phyloP scores from a whole-genome alignment of 2,797 vertebrate species.

The Sebastes steindachneri region DNA sequence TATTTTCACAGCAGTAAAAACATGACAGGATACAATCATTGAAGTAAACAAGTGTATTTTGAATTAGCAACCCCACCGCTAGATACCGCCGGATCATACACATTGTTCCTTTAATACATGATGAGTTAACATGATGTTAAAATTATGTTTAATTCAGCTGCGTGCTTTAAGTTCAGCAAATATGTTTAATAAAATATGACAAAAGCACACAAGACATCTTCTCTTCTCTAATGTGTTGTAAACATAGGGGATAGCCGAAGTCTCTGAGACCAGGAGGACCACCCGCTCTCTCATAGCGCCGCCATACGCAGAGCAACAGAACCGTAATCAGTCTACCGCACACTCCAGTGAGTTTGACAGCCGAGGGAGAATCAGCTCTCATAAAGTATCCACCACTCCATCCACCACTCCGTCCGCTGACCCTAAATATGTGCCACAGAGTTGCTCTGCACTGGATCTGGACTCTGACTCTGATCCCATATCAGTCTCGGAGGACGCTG shows the following conservation, averaged over 20 bases:
- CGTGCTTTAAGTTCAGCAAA: not conserved
- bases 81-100: too few relatives aligned
- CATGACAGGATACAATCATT: not conserved
- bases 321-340: conserved; percentile 30
- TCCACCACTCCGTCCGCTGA: conserved; percentile 33
- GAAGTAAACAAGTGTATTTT: not conserved
- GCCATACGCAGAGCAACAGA: conserved; percentile 32
- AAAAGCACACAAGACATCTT: not conserved
- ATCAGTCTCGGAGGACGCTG: conserved; percentile 59
- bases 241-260: conserved; percentile 58
- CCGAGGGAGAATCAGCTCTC: conserved; percentile 19
- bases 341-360: conserved; percentile 33
- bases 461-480: conserved; percentile 74
- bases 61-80: not conserved
- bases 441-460: conserved; percentile 50
- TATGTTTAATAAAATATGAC: not conserved
- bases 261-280: conserved; percentile 43
- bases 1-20: not conserved
- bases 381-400: conserved; percentile 10
- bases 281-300: conserved; percentile 34
- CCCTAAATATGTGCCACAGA: conserved; percentile 50
- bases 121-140: not conserved
- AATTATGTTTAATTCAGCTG: not conserved
- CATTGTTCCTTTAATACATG: too few relatives aligned
- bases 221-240: not conserved